Conservation (phyloP, 2,797 vertebrate genomes). For the Sebastes hubbsi region DNA sequence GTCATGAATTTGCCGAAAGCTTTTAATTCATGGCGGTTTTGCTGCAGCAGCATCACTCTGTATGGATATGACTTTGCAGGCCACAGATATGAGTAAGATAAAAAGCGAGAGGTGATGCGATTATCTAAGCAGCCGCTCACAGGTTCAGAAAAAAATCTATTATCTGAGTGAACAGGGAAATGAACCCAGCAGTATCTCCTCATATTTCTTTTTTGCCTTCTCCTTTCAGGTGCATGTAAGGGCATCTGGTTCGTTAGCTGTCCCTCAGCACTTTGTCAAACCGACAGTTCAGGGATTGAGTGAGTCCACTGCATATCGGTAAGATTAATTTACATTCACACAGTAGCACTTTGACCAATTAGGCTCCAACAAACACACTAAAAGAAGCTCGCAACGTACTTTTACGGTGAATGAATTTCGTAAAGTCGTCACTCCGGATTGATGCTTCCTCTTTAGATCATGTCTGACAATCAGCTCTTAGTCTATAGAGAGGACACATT, state of each 20-base stretch:
- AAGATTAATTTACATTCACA: conserved; percentile 62
- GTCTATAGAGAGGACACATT: background rate
- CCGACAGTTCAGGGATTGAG: conserved; percentile 40
- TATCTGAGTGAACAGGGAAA: conserved; percentile 66
- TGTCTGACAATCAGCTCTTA: background rate
- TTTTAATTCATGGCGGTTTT: conserved; percentile 27
- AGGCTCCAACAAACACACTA: background rate
- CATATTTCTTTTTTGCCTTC: conserved; percentile 13
- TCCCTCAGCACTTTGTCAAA: conserved; percentile 64
- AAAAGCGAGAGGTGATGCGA: conserved; percentile 47
- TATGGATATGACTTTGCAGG: conserved; percentile 33
- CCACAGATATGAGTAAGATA: conserved; percentile 61
- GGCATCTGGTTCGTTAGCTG: conserved; percentile 53
- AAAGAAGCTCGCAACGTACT: background rate
- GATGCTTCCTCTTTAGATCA: background rate
- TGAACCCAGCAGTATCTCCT: conserved; percentile 43
- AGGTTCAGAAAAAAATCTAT: conserved; percentile 57
- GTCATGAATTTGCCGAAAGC: background rate
- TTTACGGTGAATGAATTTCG: background rate
- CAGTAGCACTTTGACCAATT: background rate
- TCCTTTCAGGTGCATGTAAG: conserved; percentile 46
- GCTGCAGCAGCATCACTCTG: conserved; percentile 2
- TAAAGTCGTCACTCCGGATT: background rate
- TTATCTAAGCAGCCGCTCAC: conserved; percentile 53
- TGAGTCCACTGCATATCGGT: conserved; percentile 44